Conservation (phyloP, 2,797 vertebrate species). For the Hafferia zeledoni region DNA sequence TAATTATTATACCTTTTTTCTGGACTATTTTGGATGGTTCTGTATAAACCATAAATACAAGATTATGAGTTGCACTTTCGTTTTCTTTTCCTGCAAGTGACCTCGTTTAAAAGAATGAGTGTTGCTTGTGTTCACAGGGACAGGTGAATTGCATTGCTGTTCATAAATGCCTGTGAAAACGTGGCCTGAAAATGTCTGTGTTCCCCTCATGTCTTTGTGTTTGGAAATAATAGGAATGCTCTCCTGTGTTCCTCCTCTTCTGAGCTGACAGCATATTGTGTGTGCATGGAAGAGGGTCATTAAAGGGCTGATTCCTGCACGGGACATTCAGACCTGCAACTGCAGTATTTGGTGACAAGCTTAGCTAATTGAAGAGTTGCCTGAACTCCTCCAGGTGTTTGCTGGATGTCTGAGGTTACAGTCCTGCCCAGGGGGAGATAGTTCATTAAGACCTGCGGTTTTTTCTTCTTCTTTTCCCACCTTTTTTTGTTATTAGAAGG, state of each 20-base stretch:
- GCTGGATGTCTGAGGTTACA: not conserved
- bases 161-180: not conserved
- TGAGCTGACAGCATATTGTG: not conserved
- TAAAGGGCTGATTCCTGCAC: not conserved
- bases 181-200: not conserved
- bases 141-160: not conserved
- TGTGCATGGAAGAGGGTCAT: not conserved
- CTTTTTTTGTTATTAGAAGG: not conserved
- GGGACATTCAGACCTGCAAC: not conserved
- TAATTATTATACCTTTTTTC: not conserved
- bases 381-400: not conserved
- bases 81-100: not conserved
- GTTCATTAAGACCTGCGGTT: not conserved
- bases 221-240: not conserved
- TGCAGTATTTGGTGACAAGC: not conserved
- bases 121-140: not conserved
- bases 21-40: not conserved
- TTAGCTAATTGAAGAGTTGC: not conserved
- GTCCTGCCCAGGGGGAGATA: not conserved
- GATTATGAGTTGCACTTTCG: not conserved
- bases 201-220: not conserved
- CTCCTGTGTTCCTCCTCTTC: not conserved
- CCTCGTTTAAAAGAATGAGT: not conserved
- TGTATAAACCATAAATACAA: not conserved
- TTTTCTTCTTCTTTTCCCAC: not conserved